Base-by-base conservation (phyloP, 2,797 vertebrate genomes). In the Catostomus latipinnis region DNA sequence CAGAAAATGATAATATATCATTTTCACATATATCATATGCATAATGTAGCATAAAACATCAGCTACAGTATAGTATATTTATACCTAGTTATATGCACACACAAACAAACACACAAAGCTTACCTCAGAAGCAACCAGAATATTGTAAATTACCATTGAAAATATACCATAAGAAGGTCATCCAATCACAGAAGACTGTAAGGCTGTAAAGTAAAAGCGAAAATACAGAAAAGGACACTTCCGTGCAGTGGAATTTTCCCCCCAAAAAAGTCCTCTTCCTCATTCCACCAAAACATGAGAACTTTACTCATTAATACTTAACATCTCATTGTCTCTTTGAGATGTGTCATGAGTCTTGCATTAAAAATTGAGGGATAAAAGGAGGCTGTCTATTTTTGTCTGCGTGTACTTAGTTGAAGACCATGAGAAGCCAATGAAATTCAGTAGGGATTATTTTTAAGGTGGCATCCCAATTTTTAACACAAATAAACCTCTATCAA, bases 251-350 rank as follows among this genome's bases (percentile, higher is more conserved):
- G 34, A 56, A 49, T 22, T 50, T 46, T 60, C 46, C 16, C 6
- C 52, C 54, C 62, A 8, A 48, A 13, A 52, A 12, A n/a, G 58
- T 34, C 22, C 61, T 8, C 74, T 74, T 74, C 54, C 79, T 16
- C 67, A 71, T 75, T 49, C 62, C 48, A 43, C 11, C 53, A 50
- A 71, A 53, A 49, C 76, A 79, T 13, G 10, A 80, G 70, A 71
- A 43, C 22, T 54, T 70, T 14, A 58, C 52, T 84, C 66, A 68
- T 83, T 62, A 76, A 82, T 62, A 61, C 45, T 86, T 78, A 58
- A 7, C 66, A 12, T 74, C 61, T 71, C 70, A 48, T 67, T 11
- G 72, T 74, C 63, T 76, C 50, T 56, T 46, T 65, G 12, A 58
- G 57, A 66, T 49, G 8, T 6, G 54, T 81, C 74, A 58, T 22